Percentiles rank a stretch among this genome's conserved stretches.
These are phyloP conservation scores for Argyresthia goedartella DNA, from an alignment of 2,888 invertebrate genomes.

Conservation along the genomic window DNA sequence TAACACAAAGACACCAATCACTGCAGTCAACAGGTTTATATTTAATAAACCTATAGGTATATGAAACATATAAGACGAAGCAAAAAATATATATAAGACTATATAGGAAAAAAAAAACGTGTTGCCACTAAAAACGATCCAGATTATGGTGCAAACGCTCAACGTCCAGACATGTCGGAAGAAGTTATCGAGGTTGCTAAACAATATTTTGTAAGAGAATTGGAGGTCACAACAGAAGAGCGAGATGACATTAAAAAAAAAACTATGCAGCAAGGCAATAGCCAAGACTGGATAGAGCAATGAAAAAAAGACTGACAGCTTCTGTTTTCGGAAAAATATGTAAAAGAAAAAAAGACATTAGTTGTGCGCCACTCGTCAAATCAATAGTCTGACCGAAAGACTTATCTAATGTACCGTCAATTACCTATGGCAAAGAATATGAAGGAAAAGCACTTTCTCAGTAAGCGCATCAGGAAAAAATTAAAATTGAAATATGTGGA, in stretches of 20 bases:
- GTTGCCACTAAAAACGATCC: conserved; percentile 2
- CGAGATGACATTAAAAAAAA: conserved; percentile 6
- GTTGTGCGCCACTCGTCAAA: conserved; percentile 6
- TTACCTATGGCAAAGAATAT: background rate
- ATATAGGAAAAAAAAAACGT: conserved; percentile 1
- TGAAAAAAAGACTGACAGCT: background rate
- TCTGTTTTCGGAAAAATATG: conserved; percentile 7
- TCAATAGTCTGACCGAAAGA: conserved; percentile 6
- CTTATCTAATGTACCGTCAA: conserved; percentile 4
- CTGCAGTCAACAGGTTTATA: no score
- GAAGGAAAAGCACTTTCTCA: background rate
- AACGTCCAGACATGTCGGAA: conserved; percentile 8
- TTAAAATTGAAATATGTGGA: conserved; percentile 4
- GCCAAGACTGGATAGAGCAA: conserved; percentile 8
- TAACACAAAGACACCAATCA: conserved; percentile 6
- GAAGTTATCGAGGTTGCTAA: conserved; percentile 3
- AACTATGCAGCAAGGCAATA: conserved; percentile 5
- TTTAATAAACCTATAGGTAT: conserved; percentile 6
- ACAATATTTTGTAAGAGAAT: conserved; percentile 4
- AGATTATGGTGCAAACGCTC: background rate
- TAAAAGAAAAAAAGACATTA: conserved; percentile 6
- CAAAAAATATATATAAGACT: conserved; percentile 1
- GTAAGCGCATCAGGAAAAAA: conserved; percentile 4
- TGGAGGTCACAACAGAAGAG: conserved; percentile 6
- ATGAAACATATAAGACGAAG: conserved; percentile 5